Evolutionary conservation across 2,113 vertebrate genomes (phyloP), one percentile per base, ranked within the genome.

Genomic region (Laticauda colubrina): DNA sequence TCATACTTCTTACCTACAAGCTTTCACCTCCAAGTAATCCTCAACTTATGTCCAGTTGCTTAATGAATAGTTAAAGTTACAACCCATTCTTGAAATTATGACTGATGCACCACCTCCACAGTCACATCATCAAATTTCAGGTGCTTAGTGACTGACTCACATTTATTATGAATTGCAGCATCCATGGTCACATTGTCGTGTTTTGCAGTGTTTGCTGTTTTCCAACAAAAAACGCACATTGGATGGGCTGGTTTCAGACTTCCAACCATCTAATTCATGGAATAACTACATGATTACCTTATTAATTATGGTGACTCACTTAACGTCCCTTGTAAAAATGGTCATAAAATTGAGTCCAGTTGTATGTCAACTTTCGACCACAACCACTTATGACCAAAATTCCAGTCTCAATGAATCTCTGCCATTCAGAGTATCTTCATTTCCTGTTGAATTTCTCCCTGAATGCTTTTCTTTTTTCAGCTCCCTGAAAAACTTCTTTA

Each of bases 401-500:
- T 34, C 14, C 14, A 34, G 11, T 12, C n/a, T 69, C 64, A 69
- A 1, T 69, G 64, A 69, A n/a, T 69, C 18, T 69, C 29, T 69
- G 64, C n/a, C 45, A 75, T 29, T 26, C 5, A 15, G 48, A 26
- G 12, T 48, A 85, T 59, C 15, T 18, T n/a, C 23, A 48, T 85
- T 89, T 89, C 23, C 53, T 39, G 29, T 6, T 69, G 10, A 89
- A 45, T 2, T 57, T 11, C 26, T 85, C 43, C 18, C 34, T 6
- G 20, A 43, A 34, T 9, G 0, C 23, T 43, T 94, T 86, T 95
- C 95, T 92, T 90, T 61, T 92, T 61, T 94, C 61, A 98, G 98
- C 97, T 98, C 93, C 98, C 98, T 91, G 98, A 98, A 95, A 98
- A 98, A 88, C 97, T 98, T 88, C 96, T 98, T 9, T 98, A 98